Conservation (phyloP, 2,888 invertebrate genomes). For the Bombylius major region DNA sequence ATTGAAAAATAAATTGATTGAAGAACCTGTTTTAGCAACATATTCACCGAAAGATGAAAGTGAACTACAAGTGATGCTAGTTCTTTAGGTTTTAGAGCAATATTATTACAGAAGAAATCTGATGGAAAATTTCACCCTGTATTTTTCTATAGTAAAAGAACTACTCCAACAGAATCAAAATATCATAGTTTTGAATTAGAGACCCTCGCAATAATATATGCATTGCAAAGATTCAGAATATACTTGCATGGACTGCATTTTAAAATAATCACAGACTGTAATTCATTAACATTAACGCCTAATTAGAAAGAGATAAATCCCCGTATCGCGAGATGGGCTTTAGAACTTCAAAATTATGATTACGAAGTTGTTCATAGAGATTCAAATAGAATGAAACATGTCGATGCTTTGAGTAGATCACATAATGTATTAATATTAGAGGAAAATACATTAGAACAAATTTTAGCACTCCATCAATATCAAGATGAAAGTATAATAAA, state of each 20-base stretch:
- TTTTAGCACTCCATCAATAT: constrained; percentile 16
- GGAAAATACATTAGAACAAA: constrained; percentile 18
- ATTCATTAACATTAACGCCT: background rate
- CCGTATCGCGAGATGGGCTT: constrained; percentile 11
- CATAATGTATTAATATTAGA: constrained; percentile 1
- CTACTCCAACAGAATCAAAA: background rate
- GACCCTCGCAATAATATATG: background rate
- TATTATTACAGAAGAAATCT: background rate
- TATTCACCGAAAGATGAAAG: constrained; percentile 6
- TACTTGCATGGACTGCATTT: background rate
- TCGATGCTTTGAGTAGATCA: background rate
- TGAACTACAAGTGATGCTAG: background rate
- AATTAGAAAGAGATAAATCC: background rate
- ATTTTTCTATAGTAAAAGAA: constrained; percentile 14
- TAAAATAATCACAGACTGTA: background rate
- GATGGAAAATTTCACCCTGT: background rate
- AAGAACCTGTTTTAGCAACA: constrained; percentile 13
- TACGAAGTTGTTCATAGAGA: background rate
- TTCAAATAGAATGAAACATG: background rate
- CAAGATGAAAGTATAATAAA: constrained; percentile 15
- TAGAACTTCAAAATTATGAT: constrained; percentile 20
- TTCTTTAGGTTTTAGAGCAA: background rate
- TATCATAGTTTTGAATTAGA: background rate
- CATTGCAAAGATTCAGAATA: background rate
- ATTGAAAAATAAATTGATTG: constrained; percentile 6